phyloP scores from a whole-genome alignment of 2,113 vertebrate genomes.

The Corydoras maculifer region DNA sequence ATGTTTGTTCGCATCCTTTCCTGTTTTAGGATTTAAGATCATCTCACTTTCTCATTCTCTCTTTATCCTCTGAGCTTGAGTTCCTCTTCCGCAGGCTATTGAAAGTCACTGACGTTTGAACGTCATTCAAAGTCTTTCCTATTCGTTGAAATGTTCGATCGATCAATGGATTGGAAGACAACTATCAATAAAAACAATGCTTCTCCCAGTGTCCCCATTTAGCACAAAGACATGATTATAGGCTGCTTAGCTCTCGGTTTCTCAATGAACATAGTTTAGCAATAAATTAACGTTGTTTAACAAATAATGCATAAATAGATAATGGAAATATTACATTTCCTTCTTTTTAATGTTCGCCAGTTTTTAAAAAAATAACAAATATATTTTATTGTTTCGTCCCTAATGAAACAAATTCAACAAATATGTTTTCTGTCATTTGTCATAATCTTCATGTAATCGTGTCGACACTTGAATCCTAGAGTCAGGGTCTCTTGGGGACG shows the following conservation, averaged over 20 bases:
- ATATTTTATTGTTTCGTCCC: neutral
- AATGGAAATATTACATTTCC: neutral
- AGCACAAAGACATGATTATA: conserved; percentile 3
- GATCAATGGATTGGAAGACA: conserved; percentile 81
- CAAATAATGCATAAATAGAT: neutral
- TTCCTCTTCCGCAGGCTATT: conserved; percentile 13
- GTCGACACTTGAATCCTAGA: conserved; percentile 28
- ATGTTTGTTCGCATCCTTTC: neutral
- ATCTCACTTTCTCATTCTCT: conserved; percentile 14
- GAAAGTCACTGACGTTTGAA: conserved; percentile 29
- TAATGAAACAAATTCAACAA: conserved; percentile 26
- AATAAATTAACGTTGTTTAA: neutral
- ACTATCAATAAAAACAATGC: conserved; percentile 57
- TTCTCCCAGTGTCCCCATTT: conserved; percentile 40
- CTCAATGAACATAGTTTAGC: conserved; percentile 2
- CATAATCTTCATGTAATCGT: conserved; percentile 6
- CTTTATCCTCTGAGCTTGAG: conserved; percentile 6
- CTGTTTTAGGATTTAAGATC: neutral
- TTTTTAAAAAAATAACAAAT: neutral
- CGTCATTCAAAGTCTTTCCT: conserved; percentile 57
- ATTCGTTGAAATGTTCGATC: conserved; percentile 64
- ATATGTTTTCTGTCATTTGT: conserved; percentile 28
- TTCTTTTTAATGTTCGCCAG: no score
- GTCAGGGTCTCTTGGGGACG: conserved; percentile 15
- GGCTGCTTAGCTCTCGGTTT: neutral